A percentile compares a stretch with the other conserved stretches of the same genome.
Conservation (phyloP, 2,888 invertebrate species). For the Lasius fuliginosus region DNA sequence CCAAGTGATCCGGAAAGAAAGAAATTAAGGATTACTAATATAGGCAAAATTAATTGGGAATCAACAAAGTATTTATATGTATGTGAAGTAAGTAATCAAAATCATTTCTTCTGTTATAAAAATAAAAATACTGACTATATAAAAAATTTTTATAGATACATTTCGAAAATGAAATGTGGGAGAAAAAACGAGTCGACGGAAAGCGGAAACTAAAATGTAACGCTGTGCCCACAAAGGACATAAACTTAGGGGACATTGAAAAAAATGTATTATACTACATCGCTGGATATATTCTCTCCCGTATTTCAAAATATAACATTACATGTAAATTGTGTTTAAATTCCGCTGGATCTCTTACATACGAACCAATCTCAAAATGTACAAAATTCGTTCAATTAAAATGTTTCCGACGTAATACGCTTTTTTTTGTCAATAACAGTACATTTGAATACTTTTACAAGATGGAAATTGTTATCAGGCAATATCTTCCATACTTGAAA, state of each 20-base stretch:
- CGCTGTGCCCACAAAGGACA: neutral
- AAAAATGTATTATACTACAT: constrained; percentile 9
- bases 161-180: too few species aligned
- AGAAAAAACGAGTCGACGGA: too few species aligned
- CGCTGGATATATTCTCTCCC: neutral
- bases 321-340: neutral
- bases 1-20: neutral
- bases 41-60: neutral
- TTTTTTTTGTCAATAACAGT: neutral
- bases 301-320: constrained; percentile 7
- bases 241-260: constrained; percentile 2
- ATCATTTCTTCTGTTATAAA: neutral
- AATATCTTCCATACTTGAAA: neutral
- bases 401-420: constrained; percentile 1
- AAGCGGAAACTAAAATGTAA: too few species aligned
- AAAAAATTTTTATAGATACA: too few species aligned
- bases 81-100: neutral
- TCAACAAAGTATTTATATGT: neutral
- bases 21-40: neutral
- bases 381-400: neutral
- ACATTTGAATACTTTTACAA: neutral
- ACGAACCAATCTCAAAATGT: neutral
- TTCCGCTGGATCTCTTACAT: constrained; percentile 14
- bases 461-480: constrained; percentile 12
- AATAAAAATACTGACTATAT: too few species aligned